Evolutionary conservation across 2,888 invertebrate genomes (phyloP).

Genomic region (Tenthredo mesomela): DNA sequence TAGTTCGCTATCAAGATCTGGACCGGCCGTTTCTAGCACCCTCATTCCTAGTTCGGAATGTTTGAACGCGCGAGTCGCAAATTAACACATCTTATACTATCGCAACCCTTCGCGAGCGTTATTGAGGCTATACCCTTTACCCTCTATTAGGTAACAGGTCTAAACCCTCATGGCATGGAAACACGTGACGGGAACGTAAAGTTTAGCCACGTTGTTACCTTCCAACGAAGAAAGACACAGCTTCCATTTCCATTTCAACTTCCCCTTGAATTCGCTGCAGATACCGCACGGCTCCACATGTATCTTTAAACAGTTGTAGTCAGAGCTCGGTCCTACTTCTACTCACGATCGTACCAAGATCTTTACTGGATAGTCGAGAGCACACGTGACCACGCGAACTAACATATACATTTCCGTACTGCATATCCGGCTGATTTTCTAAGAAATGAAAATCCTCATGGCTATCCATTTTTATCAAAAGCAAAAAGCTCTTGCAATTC

Average conservation of each 20-base stretch:
- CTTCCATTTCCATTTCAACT: not conserved
- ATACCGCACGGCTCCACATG: not conserved
- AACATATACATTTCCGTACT: not conserved
- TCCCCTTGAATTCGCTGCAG: not conserved
- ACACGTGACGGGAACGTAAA: constrained; percentile 44
- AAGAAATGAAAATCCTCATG: not conserved
- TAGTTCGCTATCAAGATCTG: constrained; percentile 38
- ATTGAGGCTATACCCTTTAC: constrained; percentile 38
- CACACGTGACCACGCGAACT: constrained; percentile 6
- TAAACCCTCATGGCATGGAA: constrained; percentile 2
- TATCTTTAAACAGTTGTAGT: constrained; percentile 3
- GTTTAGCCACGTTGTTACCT: not conserved
- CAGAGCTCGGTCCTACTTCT: not conserved
- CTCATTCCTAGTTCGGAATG: constrained; percentile 27
- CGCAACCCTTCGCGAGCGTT: constrained; percentile 23
- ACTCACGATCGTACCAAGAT: not conserved
- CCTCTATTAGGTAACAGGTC: constrained; percentile 45
- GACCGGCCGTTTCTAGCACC: constrained; percentile 16
- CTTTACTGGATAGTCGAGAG: constrained; percentile 8
- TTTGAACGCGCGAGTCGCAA: constrained; percentile 36
- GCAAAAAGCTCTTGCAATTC: not conserved
- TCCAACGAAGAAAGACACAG: not conserved
- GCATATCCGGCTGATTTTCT: not conserved
- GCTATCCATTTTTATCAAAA: not conserved
- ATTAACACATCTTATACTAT: constrained; percentile 46